A percentile compares a stretch with the other conserved stretches of the same genome.
Evolutionary conservation across 2,888 invertebrate species (phyloP).

Genomic region (Ophioninae sp.): DNA sequence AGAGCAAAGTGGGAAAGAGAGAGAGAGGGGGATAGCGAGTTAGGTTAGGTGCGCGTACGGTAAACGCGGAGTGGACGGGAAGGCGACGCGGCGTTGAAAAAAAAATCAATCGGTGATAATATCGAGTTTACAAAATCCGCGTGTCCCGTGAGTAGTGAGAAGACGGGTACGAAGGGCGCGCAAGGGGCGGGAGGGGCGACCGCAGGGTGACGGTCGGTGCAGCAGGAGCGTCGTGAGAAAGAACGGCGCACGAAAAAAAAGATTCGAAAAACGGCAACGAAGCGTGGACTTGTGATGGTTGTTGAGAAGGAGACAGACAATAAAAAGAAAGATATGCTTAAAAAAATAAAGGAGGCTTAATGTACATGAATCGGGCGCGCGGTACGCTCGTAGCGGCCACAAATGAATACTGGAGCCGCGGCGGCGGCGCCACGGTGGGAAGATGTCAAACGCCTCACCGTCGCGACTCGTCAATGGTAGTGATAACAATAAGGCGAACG

Average conservation of each 20-base stretch:
- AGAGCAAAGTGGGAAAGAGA: not conserved
- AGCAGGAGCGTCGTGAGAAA: slow-evolving; percentile 29
- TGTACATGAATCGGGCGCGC: slow-evolving; percentile 74
- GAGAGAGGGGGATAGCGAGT: slow-evolving; percentile 18
- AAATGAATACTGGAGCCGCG: slow-evolving; percentile 74
- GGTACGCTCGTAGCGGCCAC: slow-evolving; percentile 75
- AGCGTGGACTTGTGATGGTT: not conserved
- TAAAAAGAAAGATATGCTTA: not conserved
- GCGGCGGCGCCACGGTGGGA: slow-evolving; percentile 73
- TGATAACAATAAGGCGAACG: slow-evolving; percentile 63
- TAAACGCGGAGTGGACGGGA: slow-evolving; percentile 6
- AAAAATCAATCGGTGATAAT: slow-evolving; percentile 37
- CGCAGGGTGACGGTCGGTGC: not conserved
- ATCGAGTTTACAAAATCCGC: slow-evolving; percentile 33
- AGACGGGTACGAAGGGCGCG: slow-evolving; percentile 24
- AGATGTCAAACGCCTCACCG: slow-evolving; percentile 77
- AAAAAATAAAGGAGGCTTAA: slow-evolving; percentile 66
- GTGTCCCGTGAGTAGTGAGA: slow-evolving; percentile 37
- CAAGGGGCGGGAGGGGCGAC: not conserved
- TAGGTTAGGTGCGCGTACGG: slow-evolving; percentile 8
- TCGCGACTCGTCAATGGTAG: slow-evolving; percentile 76
- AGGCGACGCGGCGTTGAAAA: slow-evolving; percentile 30
- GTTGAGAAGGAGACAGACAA: slow-evolving; percentile 5
- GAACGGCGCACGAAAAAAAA: not conserved
- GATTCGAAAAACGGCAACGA: not conserved